Conservation (phyloP, 2,888 invertebrate genomes). For the Macrophya alboannulata region DNA sequence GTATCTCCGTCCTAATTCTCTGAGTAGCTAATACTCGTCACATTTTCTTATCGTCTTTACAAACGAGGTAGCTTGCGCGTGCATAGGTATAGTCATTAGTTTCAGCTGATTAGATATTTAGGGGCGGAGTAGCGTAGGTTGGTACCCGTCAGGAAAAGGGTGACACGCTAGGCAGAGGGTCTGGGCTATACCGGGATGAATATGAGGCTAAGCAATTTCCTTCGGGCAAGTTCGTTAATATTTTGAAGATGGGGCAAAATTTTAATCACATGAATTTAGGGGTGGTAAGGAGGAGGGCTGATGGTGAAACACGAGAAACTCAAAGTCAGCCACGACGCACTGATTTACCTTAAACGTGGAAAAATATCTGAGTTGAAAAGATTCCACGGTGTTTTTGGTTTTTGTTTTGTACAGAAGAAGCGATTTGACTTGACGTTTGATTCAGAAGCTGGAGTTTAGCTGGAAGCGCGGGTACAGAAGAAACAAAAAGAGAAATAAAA, state of each 20-base stretch:
- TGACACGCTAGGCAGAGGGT: conserved; percentile 37
- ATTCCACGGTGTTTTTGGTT: neutral
- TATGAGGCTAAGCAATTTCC: conserved; percentile 46
- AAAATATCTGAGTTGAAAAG: neutral
- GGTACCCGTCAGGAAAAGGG: conserved; percentile 11
- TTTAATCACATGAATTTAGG: conserved; percentile 38
- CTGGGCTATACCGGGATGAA: conserved; percentile 13
- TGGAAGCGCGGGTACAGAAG: neutral
- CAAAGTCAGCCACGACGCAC: neutral
- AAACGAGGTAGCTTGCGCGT: neutral
- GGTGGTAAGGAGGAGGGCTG: neutral
- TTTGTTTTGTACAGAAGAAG: neutral
- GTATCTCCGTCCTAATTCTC: neutral
- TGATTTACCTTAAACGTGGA: neutral
- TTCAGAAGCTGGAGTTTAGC: neutral
- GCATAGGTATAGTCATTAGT: conserved; percentile 38
- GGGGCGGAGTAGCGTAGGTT: conserved; percentile 9
- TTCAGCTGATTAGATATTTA: conserved; percentile 48
- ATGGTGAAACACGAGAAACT: conserved; percentile 31
- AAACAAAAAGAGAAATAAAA: neutral
- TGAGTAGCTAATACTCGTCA: conserved; percentile 3
- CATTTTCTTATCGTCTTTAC: neutral
- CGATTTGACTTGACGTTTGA: conserved; percentile 1
- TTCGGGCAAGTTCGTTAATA: conserved; percentile 46
- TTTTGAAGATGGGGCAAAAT: conserved; percentile 38